Evolutionary conservation across 2,888 invertebrate genomes (phyloP), one percentile per base, ranked within the genome.

Genomic region (Drepana falcataria): DNA sequence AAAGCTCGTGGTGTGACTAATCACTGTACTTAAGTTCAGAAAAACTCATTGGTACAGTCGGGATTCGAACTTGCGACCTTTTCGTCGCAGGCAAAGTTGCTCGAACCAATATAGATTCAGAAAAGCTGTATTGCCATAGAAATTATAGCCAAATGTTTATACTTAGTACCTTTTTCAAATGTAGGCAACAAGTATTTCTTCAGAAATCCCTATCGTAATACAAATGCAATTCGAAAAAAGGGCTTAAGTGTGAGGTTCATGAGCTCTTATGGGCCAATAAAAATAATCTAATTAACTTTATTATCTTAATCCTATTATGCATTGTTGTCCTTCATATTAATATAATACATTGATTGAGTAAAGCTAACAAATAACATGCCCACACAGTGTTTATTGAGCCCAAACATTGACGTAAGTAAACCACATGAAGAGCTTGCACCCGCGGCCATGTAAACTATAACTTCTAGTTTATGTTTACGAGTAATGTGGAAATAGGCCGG

Each of bases 341-440:
- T 7, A 54, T 37, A 56, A 59, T 56, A 63, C 69, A 74, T 79
- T 75, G 70, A 79, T 76, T 66, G 57, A 61, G 66, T 65, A 64
- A 69, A 73, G 69, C 67, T 61, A 76, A 74, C 72, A 75, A 72
- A 74, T 73, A 66, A 59, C 62, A 64, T 64, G 66, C 75, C 71
- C 73, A 69, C 69, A 71, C 67, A 71, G 60, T 81, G 78, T 79
- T 78, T 79, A 78, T 75, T 79, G 70, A 70, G 76, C 69, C 67
- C 73, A 83, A 84, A 85, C 83, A 81, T 67, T 70, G 61, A 70
- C 73, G 70, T 77, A 72, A 61, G 69, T 69, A 78, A 71, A 75
- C 76, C 78, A 79, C 80, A 76, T 67, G 73, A 73, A 76, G 75
- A 76, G 69, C 69, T 69, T 68, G 68, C 71, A 78, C 77, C 73